A percentile compares a stretch with the other conserved stretches of the same genome.
Conservation (phyloP, 2,113 vertebrate species). For the Haplochromis vanheusdeni region DNA sequence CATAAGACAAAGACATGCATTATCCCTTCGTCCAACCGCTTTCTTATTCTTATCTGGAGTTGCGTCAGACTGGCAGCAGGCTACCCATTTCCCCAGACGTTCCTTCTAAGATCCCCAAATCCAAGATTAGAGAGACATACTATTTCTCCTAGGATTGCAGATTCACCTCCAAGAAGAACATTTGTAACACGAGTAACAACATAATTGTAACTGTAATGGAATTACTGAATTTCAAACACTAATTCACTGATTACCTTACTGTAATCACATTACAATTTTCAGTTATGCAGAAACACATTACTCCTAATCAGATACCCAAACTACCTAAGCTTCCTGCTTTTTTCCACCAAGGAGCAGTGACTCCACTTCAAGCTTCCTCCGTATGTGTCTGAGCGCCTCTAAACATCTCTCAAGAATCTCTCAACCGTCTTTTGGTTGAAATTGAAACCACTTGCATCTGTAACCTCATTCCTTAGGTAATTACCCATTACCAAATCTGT, state of each 20-base stretch:
- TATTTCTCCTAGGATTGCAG: neutral
- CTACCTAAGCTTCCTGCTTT: neutral
- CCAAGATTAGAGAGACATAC: neutral
- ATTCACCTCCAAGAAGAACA: neutral
- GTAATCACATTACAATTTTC: neutral
- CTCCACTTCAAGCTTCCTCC: neutral
- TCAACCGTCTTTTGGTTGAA: neutral
- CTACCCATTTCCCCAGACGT: neutral
- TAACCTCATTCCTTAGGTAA: neutral
- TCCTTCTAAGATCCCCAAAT: neutral
- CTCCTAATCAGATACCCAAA: neutral
- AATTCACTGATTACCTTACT: neutral
- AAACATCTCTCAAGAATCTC: neutral
- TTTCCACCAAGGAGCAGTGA: neutral
- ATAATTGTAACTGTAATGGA: neutral
- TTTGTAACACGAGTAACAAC: neutral
- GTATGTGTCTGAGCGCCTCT: neutral
- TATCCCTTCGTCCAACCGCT: neutral
- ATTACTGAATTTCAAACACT: neutral
- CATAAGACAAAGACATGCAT: neutral
- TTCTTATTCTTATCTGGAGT: neutral
- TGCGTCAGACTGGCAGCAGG: neutral
- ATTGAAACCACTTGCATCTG: neutral
- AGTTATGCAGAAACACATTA: neutral
- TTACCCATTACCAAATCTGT: neutral